Evolutionary conservation across 2,113 vertebrate genomes (phyloP), one percentile per base, ranked within the genome.

Genomic region (Dasyurus viverrinus): DNA sequence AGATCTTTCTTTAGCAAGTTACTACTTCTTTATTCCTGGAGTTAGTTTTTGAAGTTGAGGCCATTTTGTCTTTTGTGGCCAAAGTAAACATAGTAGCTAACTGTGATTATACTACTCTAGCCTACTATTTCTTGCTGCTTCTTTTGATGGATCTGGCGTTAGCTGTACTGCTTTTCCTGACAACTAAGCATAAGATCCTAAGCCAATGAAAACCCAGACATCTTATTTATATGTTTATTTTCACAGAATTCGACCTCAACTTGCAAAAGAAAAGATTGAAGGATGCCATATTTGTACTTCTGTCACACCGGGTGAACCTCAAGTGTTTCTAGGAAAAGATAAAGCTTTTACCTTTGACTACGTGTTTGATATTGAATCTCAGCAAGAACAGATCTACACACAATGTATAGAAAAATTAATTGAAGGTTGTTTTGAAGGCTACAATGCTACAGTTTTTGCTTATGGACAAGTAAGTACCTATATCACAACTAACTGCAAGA

Each of bases 241-340:
- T 92, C n/a, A 60, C 97, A 99, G 99, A 98, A 99, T 99, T 96
- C 99, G 99, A 98, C 99, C 99, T 96, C 99, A 99, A 97, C 98
- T 99, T 97, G 99, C 99, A 97, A 99, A 99, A 98, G 99, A 99
- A 98, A 99, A 99, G 98, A 99, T 99, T 54, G 99, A 99, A 98
- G 99, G 99, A 95, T 99, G 99, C 96, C 99, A 99, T 98, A 99
- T 99, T 97, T 99, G 99, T 95, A 99, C 99, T 0, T 99, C 99
- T 26, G 99, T 99, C 96, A 99, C 99, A 96, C 99, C 99, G 0
- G 99, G 99, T 24, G 99, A 99, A 97, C 99, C 99, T 52, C 99
- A 99, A 97, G 99, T 99, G 97, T 98, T 99, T 95, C 98, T 99
- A 97, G 99, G 99, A 95, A 99, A 99, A 97, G 99, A 99, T 97